phyloP scores from a whole-genome alignment of 2,888 invertebrate species.

The Latheticus oryzae region DNA sequence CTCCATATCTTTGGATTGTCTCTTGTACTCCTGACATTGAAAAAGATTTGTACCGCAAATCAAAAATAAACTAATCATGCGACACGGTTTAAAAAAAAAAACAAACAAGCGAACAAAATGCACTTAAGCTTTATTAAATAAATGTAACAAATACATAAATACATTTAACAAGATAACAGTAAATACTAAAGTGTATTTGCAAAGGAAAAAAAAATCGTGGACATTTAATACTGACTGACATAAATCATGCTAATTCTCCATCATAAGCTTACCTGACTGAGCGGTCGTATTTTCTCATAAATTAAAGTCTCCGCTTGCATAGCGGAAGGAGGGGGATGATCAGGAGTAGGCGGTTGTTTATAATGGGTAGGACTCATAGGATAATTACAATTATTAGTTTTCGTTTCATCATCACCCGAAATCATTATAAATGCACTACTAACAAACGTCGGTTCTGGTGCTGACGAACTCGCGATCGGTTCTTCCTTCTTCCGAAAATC shows the following conservation, averaged over 20 bases:
- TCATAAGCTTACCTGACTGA: slow-evolving; percentile 84
- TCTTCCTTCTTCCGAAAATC: slow-evolving; percentile 66
- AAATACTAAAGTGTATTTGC: slow-evolving; percentile 15
- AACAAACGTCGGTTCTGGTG: slow-evolving; percentile 66
- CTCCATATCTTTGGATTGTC: slow-evolving; percentile 86
- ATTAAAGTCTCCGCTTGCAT: slow-evolving; percentile 90
- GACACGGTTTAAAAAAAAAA: slow-evolving; percentile 13
- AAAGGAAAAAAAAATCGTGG: slow-evolving; percentile 9
- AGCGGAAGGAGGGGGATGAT: slow-evolving; percentile 93
- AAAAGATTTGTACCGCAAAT: background rate
- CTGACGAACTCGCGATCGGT: slow-evolving; percentile 55
- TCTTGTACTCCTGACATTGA: slow-evolving; percentile 79
- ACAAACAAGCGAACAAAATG: slow-evolving; percentile 42
- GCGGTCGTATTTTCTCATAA: slow-evolving; percentile 87
- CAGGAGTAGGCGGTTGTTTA: slow-evolving; percentile 92
- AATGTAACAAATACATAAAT: slow-evolving; percentile 43
- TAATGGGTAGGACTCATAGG: slow-evolving; percentile 92
- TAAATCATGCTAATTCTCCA: slow-evolving; percentile 42
- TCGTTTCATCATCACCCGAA: slow-evolving; percentile 58
- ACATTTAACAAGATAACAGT: slow-evolving; percentile 44
- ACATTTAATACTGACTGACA: slow-evolving; percentile 45
- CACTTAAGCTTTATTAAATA: slow-evolving; percentile 43
- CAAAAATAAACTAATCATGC: slow-evolving; percentile 10
- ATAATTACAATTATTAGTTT: slow-evolving; percentile 58
- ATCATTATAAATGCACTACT: slow-evolving; percentile 70